These are phyloP conservation scores for Nyctereutes procyonoides DNA, from an alignment of 2,113 vertebrate genomes.

Conservation along the genomic window DNA sequence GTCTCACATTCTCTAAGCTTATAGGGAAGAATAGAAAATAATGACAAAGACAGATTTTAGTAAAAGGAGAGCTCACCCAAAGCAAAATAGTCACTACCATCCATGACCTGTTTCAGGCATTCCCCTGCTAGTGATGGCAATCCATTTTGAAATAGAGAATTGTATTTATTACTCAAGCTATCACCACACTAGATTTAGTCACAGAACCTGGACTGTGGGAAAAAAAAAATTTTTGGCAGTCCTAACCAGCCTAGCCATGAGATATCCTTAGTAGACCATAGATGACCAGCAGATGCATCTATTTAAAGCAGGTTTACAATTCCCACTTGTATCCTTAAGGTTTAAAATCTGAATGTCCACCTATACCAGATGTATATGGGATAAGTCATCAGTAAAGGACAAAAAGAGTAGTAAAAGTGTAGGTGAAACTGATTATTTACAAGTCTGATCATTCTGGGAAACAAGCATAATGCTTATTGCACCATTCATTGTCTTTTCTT, in stretches of 20 bases:
- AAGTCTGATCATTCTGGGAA: slow-evolving; percentile 20
- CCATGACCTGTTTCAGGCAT: not conserved
- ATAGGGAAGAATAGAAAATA: slow-evolving; percentile 36
- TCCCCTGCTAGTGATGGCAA: not conserved
- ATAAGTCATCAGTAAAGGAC: not conserved
- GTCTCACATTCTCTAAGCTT: slow-evolving; percentile 6
- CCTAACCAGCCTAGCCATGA: not conserved
- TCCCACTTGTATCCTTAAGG: not conserved
- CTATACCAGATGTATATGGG: not conserved
- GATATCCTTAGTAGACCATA: not conserved
- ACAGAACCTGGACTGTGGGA: not conserved
- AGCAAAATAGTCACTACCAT: not conserved
- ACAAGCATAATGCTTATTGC: not conserved
- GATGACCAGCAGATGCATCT: not conserved
- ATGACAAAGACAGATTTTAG: slow-evolving; percentile 24
- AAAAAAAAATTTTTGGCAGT: not conserved
- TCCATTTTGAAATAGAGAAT: not conserved
- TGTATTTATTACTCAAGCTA: not conserved
- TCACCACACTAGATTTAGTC: not conserved
- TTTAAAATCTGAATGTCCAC: slow-evolving; percentile 12
- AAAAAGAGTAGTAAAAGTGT: not conserved
- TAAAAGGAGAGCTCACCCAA: not conserved
- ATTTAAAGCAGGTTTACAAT: not conserved
- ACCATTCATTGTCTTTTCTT: not conserved
- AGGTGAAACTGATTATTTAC: not conserved